Percentiles rank a stretch among this genome's conserved stretches.
Conservation (phyloP, 2,113 vertebrate species). For the Chinchilla lanigera region DNA sequence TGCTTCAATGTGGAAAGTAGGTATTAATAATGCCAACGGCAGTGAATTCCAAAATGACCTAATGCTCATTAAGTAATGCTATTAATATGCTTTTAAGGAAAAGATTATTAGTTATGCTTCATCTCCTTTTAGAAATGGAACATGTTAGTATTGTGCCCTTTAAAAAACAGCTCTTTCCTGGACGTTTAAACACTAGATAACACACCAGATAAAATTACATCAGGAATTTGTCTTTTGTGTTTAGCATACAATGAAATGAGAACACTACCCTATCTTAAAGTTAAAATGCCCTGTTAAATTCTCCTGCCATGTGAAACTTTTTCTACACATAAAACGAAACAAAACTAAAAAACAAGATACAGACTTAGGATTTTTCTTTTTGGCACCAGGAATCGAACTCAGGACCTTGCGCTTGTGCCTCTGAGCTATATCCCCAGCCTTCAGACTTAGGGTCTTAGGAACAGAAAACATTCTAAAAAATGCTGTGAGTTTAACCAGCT, state of each 20-base stretch:
- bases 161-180: background rate
- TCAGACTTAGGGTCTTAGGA: too few species aligned
- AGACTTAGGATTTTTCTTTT: background rate
- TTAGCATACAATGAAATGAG: conserved; percentile 16
- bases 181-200: background rate
- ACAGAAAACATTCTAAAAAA: background rate
- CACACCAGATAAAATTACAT: conserved; percentile 20
- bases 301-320: background rate
- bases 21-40: background rate
- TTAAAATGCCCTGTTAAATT: conserved; percentile 11
- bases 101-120: conserved; percentile 9
- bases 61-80: background rate
- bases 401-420: too few species aligned
- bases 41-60: conserved; percentile 31
- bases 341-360: background rate
- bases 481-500: background rate
- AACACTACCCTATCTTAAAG: background rate
- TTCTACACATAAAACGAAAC: background rate
- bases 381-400: too few species aligned
- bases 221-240: conserved; percentile 34
- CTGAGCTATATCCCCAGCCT: too few species aligned
- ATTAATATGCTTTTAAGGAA: conserved; percentile 30
- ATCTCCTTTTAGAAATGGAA: background rate
- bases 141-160: background rate
- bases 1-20: background rate